Evolutionary conservation across 2,113 vertebrate species (phyloP).

Genomic region (Catharus bicknelli): DNA sequence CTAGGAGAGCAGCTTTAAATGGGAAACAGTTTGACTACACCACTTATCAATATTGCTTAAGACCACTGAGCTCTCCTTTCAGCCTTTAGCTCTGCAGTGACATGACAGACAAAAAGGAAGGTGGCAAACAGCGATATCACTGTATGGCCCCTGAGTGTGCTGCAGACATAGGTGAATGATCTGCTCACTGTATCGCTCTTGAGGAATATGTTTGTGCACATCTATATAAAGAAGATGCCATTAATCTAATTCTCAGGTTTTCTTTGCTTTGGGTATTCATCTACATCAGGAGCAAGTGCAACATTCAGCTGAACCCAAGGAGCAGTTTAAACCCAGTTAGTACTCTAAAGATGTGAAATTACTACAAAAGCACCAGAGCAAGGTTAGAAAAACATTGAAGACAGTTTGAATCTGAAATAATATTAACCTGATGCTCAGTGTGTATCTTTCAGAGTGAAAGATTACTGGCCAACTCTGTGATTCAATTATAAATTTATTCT

Average conservation of each 20-base stretch:
- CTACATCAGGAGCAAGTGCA: background rate
- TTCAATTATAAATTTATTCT: background rate
- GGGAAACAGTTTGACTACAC: background rate
- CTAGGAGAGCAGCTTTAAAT: background rate
- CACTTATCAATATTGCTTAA: background rate
- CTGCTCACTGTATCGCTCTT: background rate
- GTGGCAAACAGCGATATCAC: background rate
- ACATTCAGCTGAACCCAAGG: background rate
- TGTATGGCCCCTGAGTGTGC: background rate
- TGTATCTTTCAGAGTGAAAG: background rate
- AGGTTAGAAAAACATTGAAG: background rate
- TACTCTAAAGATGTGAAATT: background rate
- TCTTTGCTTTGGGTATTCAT: background rate
- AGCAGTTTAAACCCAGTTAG: background rate
- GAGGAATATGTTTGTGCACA: background rate
- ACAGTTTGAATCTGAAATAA: background rate
- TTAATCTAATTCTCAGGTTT: background rate
- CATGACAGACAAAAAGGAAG: background rate
- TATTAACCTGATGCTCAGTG: background rate
- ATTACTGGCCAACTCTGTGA: background rate
- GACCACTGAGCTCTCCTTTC: background rate
- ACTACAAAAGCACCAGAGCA: background rate
- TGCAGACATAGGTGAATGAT: background rate
- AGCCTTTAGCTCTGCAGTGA: background rate
- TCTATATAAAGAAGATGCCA: background rate